These are phyloP conservation scores for Drosophila repleta DNA, from an alignment of 1,140 invertebrate species.

Conservation along the genomic window DNA sequence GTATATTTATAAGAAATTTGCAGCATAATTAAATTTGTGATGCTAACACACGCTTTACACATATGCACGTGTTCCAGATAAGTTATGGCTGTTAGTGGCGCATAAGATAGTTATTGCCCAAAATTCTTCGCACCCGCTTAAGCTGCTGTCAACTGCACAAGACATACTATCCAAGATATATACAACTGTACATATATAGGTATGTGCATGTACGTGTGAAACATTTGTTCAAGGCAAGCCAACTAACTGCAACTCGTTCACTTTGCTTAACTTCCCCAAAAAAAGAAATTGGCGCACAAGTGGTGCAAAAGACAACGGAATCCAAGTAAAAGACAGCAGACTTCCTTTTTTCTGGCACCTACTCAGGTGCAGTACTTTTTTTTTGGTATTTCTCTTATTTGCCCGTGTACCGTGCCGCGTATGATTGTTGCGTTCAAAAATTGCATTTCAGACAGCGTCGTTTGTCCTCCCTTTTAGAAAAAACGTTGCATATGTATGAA, in stretches of 20 bases:
- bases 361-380: background rate
- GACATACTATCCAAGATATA: conserved; percentile 6
- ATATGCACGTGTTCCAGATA: conserved; percentile 13
- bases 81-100: conserved; percentile 26
- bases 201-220: conserved; percentile 1
- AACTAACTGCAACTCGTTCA: conserved; percentile 28
- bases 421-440: conserved; percentile 41
- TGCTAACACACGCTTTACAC: background rate
- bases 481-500: conserved; percentile 6
- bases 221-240: conserved; percentile 21
- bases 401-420: conserved; percentile 20
- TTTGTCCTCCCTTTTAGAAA: too few species aligned
- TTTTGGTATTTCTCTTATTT: background rate
- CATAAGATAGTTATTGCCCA: conserved; percentile 23
- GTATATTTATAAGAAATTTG: background rate
- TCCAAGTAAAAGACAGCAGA: conserved; percentile 11
- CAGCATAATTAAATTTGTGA: conserved; percentile 5
- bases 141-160: conserved; percentile 39
- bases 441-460: conserved; percentile 16
- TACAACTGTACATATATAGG: background rate
- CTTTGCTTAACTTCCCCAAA: conserved; percentile 29
- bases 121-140: conserved; percentile 44
- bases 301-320: conserved; percentile 25
- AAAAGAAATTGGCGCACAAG: conserved; percentile 19
- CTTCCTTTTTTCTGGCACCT: conserved; percentile 1